Evolutionary conservation across 2,888 invertebrate species (phyloP), one percentile per base, ranked within the genome.

Genomic region (Nipponacmea schrenckii): DNA sequence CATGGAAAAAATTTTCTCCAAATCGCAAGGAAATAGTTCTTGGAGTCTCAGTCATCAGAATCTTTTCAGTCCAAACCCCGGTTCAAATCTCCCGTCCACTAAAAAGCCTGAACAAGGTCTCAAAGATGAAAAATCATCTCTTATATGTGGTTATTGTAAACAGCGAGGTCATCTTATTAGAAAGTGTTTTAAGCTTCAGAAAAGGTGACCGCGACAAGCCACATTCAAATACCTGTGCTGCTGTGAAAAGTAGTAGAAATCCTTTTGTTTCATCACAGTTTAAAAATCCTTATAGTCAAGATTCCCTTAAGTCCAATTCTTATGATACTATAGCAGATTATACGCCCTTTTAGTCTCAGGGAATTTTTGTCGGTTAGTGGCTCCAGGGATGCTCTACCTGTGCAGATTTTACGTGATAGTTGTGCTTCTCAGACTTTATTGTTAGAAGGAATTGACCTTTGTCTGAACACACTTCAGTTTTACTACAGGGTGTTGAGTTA

Each of bases 401-500:
- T 76, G 62, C 64, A 62, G 31, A 73, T 77, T 45, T 74, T 75
- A 62, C 46, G 74, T 48, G 75, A 78, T 64, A 77, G 74, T 7
- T 73, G 71, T 27, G 74, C 65, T n/a, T n/a, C n/a, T n/a, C n/a
- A n/a, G n/a, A n/a, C n/a, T n/a, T n/a, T n/a, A n/a, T n/a, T n/a
- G n/a, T 77, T 48, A 67, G 67, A 63, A 74, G 68, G 65, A 62
- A 31, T 24, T 67, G 71, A 70, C 66, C 67, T 14, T 70, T 76
- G 67, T 64, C 65, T 64, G 72, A 74, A 63, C 62, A 67, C 56
- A 50, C 70, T 50, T 74, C 71, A 45, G 73, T 76, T 62, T 69
- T 76, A 67, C 68, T 73, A 46, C 66, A 74, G 68, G 74, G 76
- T 39, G 74, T 74, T 26, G 74, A 76, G 64, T 72, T 67, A 56